Evolutionary conservation across 2,888 invertebrate genomes (phyloP), one percentile per base, ranked within the genome.

Genomic region (Heliconius charithonia): DNA sequence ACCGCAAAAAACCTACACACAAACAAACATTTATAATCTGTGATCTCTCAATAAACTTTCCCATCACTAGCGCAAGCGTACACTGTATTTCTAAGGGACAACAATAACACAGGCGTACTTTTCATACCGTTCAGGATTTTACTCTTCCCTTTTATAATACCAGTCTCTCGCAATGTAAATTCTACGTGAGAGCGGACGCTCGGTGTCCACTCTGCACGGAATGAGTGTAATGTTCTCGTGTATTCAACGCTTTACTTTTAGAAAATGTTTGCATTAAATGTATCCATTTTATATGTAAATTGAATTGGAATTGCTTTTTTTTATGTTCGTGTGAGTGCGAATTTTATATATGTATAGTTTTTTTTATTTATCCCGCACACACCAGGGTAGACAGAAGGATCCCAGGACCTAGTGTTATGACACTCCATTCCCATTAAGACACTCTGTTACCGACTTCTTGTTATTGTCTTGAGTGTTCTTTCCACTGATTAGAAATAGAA

Each of bases 171-270:
- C 71, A 32, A 72, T 32, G 71, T 32, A 56, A 56, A 56, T 72
- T 32, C n/a, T 56, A 22, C 56, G 56, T 32, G 32, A 72, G n/a
- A n/a, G 71, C n/a, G 56, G 29, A 32, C 56, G 71, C 56, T 51
- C 71, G 56, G n/a, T 56, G 71, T 72, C 71, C 71, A 72, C 56
- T 59, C 51, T 13, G 59, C 9, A 7, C 59, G 32, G 59, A 72
- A 72, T 72, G 59, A 59, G 32, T n/a, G 59, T 72, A 72, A 72
- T 72, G 59, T 29, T 72, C 59, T n/a, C 69, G 13, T 72, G 72
- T 72, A 72, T 37, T 37, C 72, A 59, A 29, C 59, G 56, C 19
- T 32, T 72, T 32, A 16, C n/a, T 72, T 59, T 59, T 59, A 59
- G 32, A 59, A 72, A 12, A 12, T 32, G 25, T 25, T 41, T 45